Conservation (phyloP, 2,797 vertebrate genomes). For the Anabacerthia variegaticeps region DNA sequence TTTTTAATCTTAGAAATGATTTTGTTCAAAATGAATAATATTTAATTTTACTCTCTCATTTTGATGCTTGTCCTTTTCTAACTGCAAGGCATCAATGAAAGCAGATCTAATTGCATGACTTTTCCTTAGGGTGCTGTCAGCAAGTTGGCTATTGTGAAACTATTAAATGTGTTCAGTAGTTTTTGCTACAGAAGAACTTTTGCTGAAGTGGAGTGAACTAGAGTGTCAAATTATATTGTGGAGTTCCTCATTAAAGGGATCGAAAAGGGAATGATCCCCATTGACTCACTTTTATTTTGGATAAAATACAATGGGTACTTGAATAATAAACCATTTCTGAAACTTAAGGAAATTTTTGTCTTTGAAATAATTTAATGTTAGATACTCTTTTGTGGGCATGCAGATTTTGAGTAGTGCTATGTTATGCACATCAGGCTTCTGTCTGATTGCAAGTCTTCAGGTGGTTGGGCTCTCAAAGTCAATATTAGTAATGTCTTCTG, state of each 20-base stretch:
- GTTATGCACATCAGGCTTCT: not conserved
- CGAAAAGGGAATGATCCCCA: not conserved
- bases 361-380: not conserved
- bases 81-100: not conserved
- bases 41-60: not conserved
- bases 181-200: not conserved
- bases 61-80: not conserved
- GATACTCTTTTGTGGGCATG: not conserved
- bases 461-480: not conserved
- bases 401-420: not conserved
- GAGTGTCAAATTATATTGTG: not conserved
- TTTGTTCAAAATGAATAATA: not conserved
- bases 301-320: not conserved
- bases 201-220: not conserved
- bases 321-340: not conserved
- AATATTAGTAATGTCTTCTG: not conserved
- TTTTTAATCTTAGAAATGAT: not conserved
- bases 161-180: not conserved
- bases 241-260: not conserved
- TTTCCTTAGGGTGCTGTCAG: not conserved
- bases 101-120: not conserved
- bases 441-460: not conserved
- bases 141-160: not conserved
- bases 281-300: not conserved
- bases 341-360: not conserved